phyloP scores from a whole-genome alignment of 2,113 vertebrate genomes.

The Ceyx cyanopectus region DNA sequence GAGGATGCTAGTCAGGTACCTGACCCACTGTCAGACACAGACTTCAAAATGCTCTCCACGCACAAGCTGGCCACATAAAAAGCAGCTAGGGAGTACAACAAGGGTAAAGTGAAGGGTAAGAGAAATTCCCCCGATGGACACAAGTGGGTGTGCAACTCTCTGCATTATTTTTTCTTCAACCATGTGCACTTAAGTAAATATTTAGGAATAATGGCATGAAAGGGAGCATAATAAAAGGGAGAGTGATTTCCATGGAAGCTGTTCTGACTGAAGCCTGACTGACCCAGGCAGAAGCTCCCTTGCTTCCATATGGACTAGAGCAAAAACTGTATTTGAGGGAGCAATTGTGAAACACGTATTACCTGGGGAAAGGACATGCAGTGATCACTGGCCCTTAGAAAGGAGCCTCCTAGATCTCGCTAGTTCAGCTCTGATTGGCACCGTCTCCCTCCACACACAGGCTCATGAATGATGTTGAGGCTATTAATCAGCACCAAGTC shows the following conservation, averaged over 20 bases:
- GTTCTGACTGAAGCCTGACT: background rate
- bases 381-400: background rate
- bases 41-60: background rate
- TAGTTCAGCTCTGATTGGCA: constrained; percentile 2
- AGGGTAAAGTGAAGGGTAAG: background rate
- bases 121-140: background rate
- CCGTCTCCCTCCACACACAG: background rate
- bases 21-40: background rate
- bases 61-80: background rate
- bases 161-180: background rate
- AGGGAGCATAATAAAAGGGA: background rate
- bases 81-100: accelerated
- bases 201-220: background rate
- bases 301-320: background rate
- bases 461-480: constrained; percentile 13
- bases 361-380: background rate
- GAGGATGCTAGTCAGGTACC: background rate
- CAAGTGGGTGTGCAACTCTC: background rate
- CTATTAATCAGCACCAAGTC: constrained; percentile 54
- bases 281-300: background rate
- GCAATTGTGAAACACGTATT: background rate
- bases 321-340: background rate
- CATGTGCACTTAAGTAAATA: background rate
- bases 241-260: background rate
- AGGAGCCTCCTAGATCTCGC: background rate